These are phyloP conservation scores for Lycocerus yunnanus DNA, from an alignment of 2,888 invertebrate genomes.

Conservation along the genomic window DNA sequence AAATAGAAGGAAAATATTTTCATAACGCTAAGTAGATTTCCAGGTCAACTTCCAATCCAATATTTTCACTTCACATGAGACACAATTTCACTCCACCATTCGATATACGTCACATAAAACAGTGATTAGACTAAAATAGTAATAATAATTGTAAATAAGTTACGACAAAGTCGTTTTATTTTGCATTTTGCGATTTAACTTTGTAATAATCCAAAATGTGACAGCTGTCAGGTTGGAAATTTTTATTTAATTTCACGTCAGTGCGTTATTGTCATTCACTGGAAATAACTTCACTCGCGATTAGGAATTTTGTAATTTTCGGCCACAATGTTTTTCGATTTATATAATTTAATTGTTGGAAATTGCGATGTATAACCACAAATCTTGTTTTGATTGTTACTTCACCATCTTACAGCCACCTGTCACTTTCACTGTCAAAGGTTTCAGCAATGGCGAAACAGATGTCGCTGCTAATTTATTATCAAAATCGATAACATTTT, in stretches of 20 bases:
- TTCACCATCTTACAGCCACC: not conserved
- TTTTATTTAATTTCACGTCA: slow-evolving; percentile 1
- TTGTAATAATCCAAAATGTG: slow-evolving; percentile 6
- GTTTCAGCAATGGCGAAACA: not conserved
- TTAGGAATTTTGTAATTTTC: not conserved
- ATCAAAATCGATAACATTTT: not conserved
- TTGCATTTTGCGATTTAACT: not conserved
- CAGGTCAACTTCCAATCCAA: not conserved
- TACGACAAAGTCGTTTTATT: not conserved
- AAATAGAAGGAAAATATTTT: not conserved
- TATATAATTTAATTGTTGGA: not conserved
- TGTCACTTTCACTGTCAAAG: not conserved
- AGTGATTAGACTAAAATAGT: not conserved
- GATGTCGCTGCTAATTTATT: not conserved
- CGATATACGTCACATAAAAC: not conserved
- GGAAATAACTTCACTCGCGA: not conserved
- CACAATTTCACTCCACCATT: not conserved
- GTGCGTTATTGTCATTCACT: not conserved
- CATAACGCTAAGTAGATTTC: not conserved
- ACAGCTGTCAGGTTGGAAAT: slow-evolving; percentile 23
- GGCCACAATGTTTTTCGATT: not conserved
- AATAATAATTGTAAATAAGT: not conserved
- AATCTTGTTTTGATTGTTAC: not conserved
- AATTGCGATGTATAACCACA: not conserved
- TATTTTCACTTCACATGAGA: not conserved